phyloP scores from a whole-genome alignment of 2,797 vertebrate genomes.

The Karalla daura region DNA sequence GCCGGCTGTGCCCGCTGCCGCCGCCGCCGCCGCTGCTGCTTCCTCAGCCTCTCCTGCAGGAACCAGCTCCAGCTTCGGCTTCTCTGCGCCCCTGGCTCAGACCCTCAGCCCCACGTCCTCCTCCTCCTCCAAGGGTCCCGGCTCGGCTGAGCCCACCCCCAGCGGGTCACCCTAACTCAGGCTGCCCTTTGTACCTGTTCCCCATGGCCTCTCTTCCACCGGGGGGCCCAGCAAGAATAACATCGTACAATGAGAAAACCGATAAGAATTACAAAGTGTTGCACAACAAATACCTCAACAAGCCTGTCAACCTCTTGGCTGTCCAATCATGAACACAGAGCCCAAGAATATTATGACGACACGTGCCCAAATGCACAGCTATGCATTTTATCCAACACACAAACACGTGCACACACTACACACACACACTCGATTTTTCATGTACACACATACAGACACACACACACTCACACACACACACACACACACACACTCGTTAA shows the following conservation, averaged over 20 bases:
- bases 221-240: constrained; percentile 69
- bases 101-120: constrained; percentile 87
- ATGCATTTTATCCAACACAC: constrained; percentile 62
- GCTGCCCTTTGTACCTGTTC: constrained; percentile 40
- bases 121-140: constrained; percentile 91
- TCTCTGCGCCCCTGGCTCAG: constrained; percentile 79
- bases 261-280: constrained; percentile 79
- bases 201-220: constrained; percentile 52
- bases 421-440: too few relatives aligned
- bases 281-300: constrained; percentile 86
- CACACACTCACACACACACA: constrained; percentile 27
- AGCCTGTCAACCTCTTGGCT: constrained; percentile 81
- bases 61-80: constrained; percentile 83
- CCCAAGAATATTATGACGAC: constrained; percentile 61
- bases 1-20: constrained; percentile 59
- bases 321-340: constrained; percentile 73
- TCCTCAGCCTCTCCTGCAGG: constrained; percentile 78
- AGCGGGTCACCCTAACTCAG: constrained; percentile 89
- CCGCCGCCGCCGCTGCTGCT: too few relatives aligned
- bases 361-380: constrained; percentile 65
- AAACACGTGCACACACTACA: constrained; percentile 44
- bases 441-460: constrained; percentile 45
- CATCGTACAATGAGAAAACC: constrained; percentile 75
- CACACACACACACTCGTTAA: constrained; percentile 37
- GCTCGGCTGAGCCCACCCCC: constrained; percentile 90